Base-by-base conservation (phyloP, 2,888 invertebrate species). In the Trichacis sp. region DNA sequence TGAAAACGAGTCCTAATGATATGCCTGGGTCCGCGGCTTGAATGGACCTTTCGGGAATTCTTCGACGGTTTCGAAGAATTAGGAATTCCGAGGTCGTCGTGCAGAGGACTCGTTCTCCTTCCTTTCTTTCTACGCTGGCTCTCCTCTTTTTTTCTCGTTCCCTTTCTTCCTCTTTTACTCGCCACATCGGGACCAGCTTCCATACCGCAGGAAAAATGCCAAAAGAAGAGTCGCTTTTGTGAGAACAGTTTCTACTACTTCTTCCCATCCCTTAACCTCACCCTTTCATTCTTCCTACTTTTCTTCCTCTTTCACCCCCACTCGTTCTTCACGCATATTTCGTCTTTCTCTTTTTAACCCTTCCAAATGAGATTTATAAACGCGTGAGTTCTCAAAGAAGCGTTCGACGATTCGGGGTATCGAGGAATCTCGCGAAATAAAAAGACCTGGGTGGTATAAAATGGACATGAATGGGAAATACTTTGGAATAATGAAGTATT, bases 41-140 rank as follows among this genome's bases (percentile, higher is more conserved):
- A 82, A 81, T 83, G 82, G 80, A 79, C 78, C 82, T 83, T 83
- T 83, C 82, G 80, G 80, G 84, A 83, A 84, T 84, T 83, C 83
- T 79, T 76, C 79, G 80, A 77, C 82, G 81, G 80, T 83, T 84
- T 84, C 82, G 83, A 79, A 77, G 84, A 84, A 83, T 84, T 81
- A 82, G 82, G 83, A 83, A 84, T 83, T 82, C 83, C 83, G 82
- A 81, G 78, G 79, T 76, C 78, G 77, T 75, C 71, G 68, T 68
- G 69, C 62, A 56, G 59, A 50, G 59, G 66, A 62, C 64, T 43
- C 33, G 12, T 46, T 50, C 56, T 29, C 43, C 17, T 43, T 40
- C 48, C 43, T 61, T 62, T 67, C n/a, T n/a, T n/a, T n/a, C n/a
- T n/a, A n/a, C n/a, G n/a, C n/a, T n/a, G n/a, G n/a, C n/a, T n/a